Conservation (phyloP, 2,113 vertebrate genomes). For the Podocnemis expansa region DNA sequence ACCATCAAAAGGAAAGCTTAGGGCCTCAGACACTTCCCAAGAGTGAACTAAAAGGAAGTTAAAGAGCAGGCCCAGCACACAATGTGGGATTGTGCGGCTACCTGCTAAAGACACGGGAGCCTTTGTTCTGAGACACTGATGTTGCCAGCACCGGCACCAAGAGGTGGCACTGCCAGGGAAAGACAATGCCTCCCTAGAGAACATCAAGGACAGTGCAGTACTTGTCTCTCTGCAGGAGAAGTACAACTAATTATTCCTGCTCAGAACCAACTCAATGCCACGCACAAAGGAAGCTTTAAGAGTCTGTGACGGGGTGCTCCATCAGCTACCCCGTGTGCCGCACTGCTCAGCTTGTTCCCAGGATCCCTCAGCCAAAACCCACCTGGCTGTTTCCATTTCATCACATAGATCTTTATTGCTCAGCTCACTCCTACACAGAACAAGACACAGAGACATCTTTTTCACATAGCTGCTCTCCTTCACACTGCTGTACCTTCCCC, state of each 20-base stretch:
- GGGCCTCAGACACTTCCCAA: not conserved
- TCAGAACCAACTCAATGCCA: not conserved
- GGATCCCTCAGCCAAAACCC: not conserved
- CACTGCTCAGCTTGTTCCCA: not conserved
- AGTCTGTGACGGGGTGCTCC: not conserved
- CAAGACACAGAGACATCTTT: not conserved
- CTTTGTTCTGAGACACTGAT: not conserved
- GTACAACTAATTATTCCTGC: not conserved
- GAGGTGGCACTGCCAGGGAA: not conserved
- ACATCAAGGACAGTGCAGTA: not conserved
- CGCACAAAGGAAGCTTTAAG: not conserved
- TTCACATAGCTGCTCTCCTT: not conserved
- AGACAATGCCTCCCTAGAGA: not conserved
- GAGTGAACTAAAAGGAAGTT: not conserved
- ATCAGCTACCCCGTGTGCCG: not conserved
- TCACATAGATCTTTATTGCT: not conserved
- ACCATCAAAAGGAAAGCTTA: not conserved
- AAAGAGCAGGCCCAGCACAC: not conserved
- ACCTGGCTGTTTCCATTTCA: not conserved
- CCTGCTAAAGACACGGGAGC: not conserved
- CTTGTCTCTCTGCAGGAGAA: not conserved
- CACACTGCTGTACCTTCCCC: not conserved
- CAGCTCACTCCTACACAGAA: not conserved
- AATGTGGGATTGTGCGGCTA: not conserved
- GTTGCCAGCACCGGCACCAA: not conserved